A percentile compares a stretch with the other conserved stretches of the same genome.
phyloP scores from a whole-genome alignment of 1,140 invertebrate genomes.

The Drusus annulatus region DNA sequence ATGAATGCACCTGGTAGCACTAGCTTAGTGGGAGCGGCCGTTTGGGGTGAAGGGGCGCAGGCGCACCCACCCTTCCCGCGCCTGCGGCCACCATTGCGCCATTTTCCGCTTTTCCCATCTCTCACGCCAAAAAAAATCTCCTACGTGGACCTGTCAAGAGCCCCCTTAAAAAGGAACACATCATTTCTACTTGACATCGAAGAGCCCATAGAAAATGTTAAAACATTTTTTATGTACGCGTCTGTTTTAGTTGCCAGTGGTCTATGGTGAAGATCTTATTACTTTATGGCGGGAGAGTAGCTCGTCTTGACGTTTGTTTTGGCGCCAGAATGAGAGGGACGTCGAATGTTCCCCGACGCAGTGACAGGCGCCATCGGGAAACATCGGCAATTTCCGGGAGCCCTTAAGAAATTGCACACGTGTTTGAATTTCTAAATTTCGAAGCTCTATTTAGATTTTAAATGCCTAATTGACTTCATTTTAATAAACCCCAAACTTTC shows the following conservation, averaged over 20 bases:
- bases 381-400: constrained; percentile 32
- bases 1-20: constrained; percentile 26
- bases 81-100: constrained; percentile 57
- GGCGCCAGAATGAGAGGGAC: constrained; percentile 47
- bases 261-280: constrained; percentile 16
- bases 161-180: background rate
- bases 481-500: too few species aligned
- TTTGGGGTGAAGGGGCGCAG: constrained; percentile 45
- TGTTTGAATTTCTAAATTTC: constrained; percentile 26
- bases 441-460: too few species aligned
- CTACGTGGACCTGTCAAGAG: background rate
- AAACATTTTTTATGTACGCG: background rate
- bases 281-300: constrained; percentile 48
- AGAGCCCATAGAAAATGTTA: background rate
- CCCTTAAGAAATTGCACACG: constrained; percentile 36
- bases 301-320: constrained; percentile 55
- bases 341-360: background rate
- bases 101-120: constrained; percentile 54
- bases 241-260: background rate
- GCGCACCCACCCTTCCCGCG: constrained; percentile 40
- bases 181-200: background rate
- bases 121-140: constrained; percentile 23
- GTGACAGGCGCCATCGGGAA: constrained; percentile 15
- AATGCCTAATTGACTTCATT: too few species aligned
- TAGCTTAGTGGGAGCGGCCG: constrained; percentile 50